phyloP scores from a whole-genome alignment of 2,797 vertebrate genomes.

The Chrysocyon brachyurus region DNA sequence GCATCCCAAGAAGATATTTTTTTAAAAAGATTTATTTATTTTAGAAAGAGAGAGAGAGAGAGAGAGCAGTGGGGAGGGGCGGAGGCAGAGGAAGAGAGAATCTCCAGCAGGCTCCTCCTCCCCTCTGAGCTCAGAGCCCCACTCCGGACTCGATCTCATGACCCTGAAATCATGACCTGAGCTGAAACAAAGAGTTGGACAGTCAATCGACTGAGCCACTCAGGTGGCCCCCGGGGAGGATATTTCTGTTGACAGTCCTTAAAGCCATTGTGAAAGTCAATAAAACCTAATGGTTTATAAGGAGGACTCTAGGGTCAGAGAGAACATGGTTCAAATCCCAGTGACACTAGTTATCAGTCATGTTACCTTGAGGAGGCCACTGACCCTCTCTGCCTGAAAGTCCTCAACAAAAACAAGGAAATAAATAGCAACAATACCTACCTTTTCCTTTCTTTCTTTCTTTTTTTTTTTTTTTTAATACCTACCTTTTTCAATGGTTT shows the following conservation, averaged over 20 bases:
- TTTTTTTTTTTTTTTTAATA: too few relatives aligned
- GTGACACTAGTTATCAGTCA: rapidly evolving
- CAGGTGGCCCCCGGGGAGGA: neutral
- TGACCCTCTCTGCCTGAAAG: neutral
- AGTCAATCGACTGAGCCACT: neutral
- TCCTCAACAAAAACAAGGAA: neutral
- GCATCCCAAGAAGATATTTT: neutral
- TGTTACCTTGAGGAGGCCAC: neutral
- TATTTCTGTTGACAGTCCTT: neutral
- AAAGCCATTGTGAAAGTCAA: neutral
- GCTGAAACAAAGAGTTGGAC: neutral
- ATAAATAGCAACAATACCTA: neutral
- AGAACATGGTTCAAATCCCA: neutral
- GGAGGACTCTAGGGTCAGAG: neutral
- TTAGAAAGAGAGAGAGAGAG: neutral
- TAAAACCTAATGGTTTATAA: neutral
- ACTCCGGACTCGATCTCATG: neutral
- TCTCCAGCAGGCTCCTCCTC: neutral
- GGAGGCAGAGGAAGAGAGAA: neutral
- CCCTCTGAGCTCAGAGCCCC: neutral
- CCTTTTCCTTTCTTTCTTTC: too few relatives aligned
- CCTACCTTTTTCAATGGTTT: neutral
- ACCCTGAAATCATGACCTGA: neutral
- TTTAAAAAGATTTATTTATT: neutral
- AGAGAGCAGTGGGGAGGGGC: neutral